Percentiles rank a stretch among this genome's conserved stretches.
phyloP scores from a whole-genome alignment of 2,113 vertebrate species.

The Corythoichthys intestinalis region DNA sequence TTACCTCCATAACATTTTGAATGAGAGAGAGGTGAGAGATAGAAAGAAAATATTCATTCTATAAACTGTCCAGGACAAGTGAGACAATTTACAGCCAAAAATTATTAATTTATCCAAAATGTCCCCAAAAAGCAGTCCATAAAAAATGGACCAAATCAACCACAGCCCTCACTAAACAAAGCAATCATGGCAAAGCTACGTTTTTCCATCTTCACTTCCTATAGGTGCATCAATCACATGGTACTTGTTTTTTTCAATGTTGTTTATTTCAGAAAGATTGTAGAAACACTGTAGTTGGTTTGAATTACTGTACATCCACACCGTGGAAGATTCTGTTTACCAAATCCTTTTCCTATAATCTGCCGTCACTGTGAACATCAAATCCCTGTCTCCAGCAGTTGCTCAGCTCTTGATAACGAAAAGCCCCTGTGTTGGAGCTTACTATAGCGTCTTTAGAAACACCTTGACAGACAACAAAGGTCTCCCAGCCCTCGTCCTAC shows the following conservation, averaged over 20 bases:
- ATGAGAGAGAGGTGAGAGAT: too few species aligned
- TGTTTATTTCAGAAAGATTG: conserved; percentile 13
- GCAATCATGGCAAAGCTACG: background rate
- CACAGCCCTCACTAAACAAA: too few species aligned
- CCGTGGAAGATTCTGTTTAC: conserved; percentile 45
- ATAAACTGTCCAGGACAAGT: too few species aligned
- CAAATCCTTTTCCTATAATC: conserved; percentile 33
- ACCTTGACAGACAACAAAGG: conserved; percentile 14
- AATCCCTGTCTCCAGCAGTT: conserved; percentile 22
- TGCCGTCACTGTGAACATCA: conserved; percentile 28
- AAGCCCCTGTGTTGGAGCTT: conserved; percentile 12
- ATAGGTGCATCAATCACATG: background rate
- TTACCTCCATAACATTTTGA: background rate
- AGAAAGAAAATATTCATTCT: too few species aligned
- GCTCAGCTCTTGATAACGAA: conserved; percentile 14
- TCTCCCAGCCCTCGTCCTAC: conserved; percentile 16
- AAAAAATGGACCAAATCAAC: too few species aligned
- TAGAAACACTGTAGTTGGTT: conserved; percentile 10
- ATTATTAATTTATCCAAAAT: too few species aligned
- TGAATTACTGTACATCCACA: conserved; percentile 24
- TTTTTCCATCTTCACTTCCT: background rate
- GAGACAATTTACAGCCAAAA: too few species aligned
- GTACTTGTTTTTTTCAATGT: background rate
- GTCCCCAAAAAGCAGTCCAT: too few species aligned
- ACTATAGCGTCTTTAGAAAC: conserved; percentile 26